Evolutionary conservation across 2,113 vertebrate species (phyloP).

Genomic region (Microcebus lehilahytsara): DNA sequence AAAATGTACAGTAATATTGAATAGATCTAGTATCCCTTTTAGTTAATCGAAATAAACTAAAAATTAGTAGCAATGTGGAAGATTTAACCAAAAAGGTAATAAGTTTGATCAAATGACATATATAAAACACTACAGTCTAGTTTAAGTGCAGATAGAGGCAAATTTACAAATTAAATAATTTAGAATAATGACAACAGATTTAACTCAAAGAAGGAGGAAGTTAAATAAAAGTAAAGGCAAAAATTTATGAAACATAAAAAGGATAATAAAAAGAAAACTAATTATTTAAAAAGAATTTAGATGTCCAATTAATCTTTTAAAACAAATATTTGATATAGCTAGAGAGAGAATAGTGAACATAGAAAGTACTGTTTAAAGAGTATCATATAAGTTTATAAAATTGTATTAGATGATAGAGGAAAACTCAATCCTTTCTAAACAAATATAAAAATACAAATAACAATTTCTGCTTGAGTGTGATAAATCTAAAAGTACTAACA

Average conservation of each 20-base stretch:
- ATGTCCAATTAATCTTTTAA: background rate
- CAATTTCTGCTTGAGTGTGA: too few relatives aligned
- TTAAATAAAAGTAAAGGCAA: background rate
- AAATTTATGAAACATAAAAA: background rate
- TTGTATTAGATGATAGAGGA: too few relatives aligned
- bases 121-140: background rate
- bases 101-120: background rate
- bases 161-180: background rate
- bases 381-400: too few relatives aligned
- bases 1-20: background rate
- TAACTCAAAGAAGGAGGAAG: background rate
- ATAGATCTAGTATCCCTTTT: background rate
- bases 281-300: background rate
- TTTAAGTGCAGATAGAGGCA: background rate
- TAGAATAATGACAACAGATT: background rate
- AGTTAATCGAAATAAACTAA: background rate
- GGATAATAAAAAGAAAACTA: background rate
- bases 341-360: background rate
- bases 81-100: background rate
- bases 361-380: too few relatives aligned
- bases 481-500: too few relatives aligned
- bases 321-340: background rate
- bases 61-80: background rate
- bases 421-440: too few relatives aligned
- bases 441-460: too few relatives aligned